Evolutionary conservation across 2,797 vertebrate genomes (phyloP).

Genomic region (Mormyrops attenuatus): DNA sequence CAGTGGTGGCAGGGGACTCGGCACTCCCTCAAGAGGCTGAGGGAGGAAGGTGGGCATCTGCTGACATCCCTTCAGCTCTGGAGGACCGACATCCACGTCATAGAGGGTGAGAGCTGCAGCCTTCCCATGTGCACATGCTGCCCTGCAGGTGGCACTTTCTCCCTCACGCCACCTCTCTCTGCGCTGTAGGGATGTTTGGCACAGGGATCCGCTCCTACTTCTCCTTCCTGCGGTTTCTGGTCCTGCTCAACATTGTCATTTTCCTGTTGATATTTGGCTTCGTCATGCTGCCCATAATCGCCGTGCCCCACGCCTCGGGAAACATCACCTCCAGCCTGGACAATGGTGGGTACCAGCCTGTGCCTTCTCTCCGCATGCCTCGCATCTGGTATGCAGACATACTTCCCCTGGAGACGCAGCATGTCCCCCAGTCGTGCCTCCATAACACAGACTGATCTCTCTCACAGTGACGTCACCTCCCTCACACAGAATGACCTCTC

Average conservation of each 20-base stretch:
- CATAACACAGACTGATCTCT: not conserved
- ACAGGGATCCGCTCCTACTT: conserved; percentile 93
- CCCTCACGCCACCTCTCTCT: conserved; percentile 10
- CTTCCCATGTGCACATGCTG: not conserved
- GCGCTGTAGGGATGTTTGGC: conserved; percentile 81
- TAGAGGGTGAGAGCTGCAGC: conserved; percentile 67
- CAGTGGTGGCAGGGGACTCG: conserved; percentile 62
- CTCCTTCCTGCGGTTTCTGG: conserved; percentile 90
- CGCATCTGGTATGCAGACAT: not conserved
- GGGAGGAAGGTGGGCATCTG: conserved; percentile 53
- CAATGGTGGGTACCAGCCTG: conserved; percentile 40
- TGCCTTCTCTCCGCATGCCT: not conserved
- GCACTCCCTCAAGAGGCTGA: conserved; percentile 62
- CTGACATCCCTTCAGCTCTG: conserved; percentile 73
- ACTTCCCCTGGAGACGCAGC: not conserved
- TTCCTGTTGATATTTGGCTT: conserved; percentile 86
- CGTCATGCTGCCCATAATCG: conserved; percentile 73
- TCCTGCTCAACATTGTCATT: conserved; percentile 81
- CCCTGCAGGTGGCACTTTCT: too few relatives aligned
- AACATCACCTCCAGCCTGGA: conserved; percentile 60
- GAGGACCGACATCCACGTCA: conserved; percentile 76
- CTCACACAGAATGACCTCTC: too few relatives aligned
- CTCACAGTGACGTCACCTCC: too few relatives aligned
- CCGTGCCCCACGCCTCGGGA: conserved; percentile 55
- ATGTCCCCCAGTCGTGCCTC: not conserved